phyloP scores from a whole-genome alignment of 2,113 vertebrate species.

The Alligator mississippiensis region DNA sequence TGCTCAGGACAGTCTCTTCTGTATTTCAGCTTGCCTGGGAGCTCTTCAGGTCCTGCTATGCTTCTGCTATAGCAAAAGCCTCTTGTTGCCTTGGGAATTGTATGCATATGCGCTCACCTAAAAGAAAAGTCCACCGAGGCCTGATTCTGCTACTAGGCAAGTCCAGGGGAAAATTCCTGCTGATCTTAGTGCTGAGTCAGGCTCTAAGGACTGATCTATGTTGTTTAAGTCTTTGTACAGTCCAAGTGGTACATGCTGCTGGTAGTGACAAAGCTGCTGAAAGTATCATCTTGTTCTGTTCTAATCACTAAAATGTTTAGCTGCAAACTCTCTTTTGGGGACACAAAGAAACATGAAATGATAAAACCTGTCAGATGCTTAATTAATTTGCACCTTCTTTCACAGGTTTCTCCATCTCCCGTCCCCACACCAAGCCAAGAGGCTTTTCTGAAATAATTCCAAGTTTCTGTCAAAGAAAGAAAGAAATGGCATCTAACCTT shows the following conservation, averaged over 20 bases:
- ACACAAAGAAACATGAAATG: neutral
- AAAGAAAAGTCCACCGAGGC: neutral
- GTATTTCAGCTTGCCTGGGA: neutral
- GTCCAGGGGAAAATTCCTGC: neutral
- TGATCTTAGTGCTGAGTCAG: neutral
- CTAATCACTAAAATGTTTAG: neutral
- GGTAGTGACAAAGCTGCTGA: neutral
- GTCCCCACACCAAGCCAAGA: neutral
- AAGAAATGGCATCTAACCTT: constrained; percentile 81
- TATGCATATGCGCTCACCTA: neutral
- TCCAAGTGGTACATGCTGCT: neutral
- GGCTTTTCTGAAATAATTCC: constrained; percentile 7
- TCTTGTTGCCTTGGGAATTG: neutral
- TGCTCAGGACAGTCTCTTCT: neutral
- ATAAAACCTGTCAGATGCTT: neutral
- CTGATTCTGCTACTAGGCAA: neutral
- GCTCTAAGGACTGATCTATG: neutral
- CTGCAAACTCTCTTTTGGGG: neutral
- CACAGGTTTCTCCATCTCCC: neutral
- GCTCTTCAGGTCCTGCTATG: neutral
- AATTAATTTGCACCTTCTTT: neutral
- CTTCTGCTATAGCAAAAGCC: neutral
- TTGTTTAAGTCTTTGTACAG: neutral
- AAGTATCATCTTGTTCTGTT: neutral
- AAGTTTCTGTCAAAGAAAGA: neutral